Conservation (phyloP, 2,113 vertebrate species). For the Dasyprocta punctata region DNA sequence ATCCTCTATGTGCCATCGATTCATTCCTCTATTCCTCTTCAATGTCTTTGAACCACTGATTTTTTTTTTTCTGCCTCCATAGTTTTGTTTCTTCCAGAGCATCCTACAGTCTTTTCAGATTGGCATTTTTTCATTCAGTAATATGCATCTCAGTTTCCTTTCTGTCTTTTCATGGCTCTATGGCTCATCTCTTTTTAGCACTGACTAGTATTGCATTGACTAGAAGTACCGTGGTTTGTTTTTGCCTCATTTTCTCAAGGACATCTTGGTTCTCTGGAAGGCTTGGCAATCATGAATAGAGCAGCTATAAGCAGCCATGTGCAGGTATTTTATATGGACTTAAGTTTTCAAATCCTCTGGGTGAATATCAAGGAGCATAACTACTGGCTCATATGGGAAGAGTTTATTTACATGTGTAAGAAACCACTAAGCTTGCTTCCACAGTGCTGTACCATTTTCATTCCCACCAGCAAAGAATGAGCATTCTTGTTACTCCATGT, state of each 20-base stretch:
- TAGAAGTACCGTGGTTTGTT: background rate
- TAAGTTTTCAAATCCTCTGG: constrained; percentile 11
- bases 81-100: background rate
- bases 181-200: background rate
- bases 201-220: background rate
- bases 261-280: background rate
- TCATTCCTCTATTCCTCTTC: background rate
- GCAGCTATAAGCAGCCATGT: background rate
- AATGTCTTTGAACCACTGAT: background rate
- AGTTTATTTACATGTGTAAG: background rate
- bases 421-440: background rate
- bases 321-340: background rate
- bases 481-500: background rate
- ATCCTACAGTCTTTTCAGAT: background rate
- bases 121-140: background rate
- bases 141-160: background rate
- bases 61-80: background rate
- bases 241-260: background rate
- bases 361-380: background rate
- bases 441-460: background rate
- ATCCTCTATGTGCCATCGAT: background rate
- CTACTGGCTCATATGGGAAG: background rate
- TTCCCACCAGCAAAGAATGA: background rate
- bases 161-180: background rate
- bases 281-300: background rate